Percentiles rank a stretch among this genome's conserved stretches.
Conservation (phyloP, 2,888 invertebrate genomes). For the Thymelicus acteon region DNA sequence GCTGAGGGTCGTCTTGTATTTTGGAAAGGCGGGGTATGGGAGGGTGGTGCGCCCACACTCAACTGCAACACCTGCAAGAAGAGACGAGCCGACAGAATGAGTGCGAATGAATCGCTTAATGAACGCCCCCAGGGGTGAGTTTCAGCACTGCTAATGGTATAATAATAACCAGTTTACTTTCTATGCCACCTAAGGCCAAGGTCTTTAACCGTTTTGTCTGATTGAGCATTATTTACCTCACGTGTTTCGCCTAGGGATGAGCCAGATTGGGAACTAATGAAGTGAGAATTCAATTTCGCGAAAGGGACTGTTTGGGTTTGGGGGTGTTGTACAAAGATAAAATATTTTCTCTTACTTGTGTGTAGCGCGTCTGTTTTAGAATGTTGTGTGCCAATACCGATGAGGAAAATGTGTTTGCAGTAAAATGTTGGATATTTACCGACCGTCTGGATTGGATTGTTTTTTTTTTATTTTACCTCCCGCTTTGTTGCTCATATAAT, state of each 20-base stretch:
- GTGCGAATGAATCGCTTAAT: conserved; percentile 51
- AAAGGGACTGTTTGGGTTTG: neutral
- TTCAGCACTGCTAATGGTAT: conserved; percentile 5
- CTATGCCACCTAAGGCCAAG: conserved; percentile 21
- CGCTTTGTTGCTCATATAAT: neutral
- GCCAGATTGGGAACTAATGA: conserved; percentile 33
- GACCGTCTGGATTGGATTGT: conserved; percentile 16
- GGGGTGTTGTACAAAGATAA: conserved; percentile 27
- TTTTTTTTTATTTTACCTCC: neutral
- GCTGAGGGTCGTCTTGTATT: conserved; percentile 77
- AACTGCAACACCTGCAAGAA: conserved; percentile 78
- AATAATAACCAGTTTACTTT: conserved; percentile 11
- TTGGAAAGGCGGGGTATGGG: conserved; percentile 79
- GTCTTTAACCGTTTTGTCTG: conserved; percentile 1
- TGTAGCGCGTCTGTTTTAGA: conserved; percentile 8
- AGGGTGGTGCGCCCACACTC: conserved; percentile 73
- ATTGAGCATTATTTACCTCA: conserved; percentile 12
- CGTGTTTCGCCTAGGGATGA: conserved; percentile 17
- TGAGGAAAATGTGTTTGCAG: conserved; percentile 21
- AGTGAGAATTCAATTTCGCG: conserved; percentile 33
- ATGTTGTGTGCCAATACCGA: conserved; percentile 7
- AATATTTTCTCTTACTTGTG: conserved; percentile 29
- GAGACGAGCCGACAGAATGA: conserved; percentile 76
- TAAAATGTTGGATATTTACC: neutral
- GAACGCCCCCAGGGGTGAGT: conserved; percentile 74